Base-by-base conservation (phyloP, 2,113 vertebrate genomes). In the Festucalex cinctus region DNA sequence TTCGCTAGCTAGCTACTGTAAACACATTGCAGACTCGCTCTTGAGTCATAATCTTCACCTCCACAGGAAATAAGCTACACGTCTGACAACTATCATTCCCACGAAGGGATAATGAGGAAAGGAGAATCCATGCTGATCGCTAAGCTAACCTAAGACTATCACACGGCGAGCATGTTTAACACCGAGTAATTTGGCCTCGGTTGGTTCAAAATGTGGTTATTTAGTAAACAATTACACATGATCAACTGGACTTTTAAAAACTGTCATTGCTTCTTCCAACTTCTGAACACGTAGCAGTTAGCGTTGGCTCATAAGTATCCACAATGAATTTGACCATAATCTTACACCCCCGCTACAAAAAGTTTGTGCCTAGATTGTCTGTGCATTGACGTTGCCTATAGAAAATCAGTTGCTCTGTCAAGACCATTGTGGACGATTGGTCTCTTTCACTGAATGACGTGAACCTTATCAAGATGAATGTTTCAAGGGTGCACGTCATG, bases 381-480 rank as follows among this genome's bases (percentile, higher is more conserved):
- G n/a, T n/a, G 26, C 54, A 57, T n/a, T 22, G 48, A 22, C 9
- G 19, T 9, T 9, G 48, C 48, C 48, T 51, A 51, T 51, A 51
- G 48, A 51, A 57, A 36, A 5, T 20, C 53, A 46, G 66, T 65
- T 24, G 59, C 32, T 62, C 46, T 20, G 56, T 5, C 44, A 26
- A 49, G 59, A 51, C 35, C 24, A 16, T 63, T 51, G 37, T 61
- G 39, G 24, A 59, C 32, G 26, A 54, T 69, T 41, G 14, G 49
- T 66, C 32, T 68, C 66, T 14, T 2, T 13, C 61, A 68, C 36
- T 63, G 43, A 71, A 74, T 66, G 63, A 74, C 59, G 48, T 56
- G 49, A 49, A 20, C 16, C 51, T 61, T 64, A 75, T 77, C 28
- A 44, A 71, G 69, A 80, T 63, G 32, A 78, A 75, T 79, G 67